Evolutionary conservation across 64 coral and sea anemone genomes (phyloP).

Genomic region (Stichodactyla mertensii): DNA sequence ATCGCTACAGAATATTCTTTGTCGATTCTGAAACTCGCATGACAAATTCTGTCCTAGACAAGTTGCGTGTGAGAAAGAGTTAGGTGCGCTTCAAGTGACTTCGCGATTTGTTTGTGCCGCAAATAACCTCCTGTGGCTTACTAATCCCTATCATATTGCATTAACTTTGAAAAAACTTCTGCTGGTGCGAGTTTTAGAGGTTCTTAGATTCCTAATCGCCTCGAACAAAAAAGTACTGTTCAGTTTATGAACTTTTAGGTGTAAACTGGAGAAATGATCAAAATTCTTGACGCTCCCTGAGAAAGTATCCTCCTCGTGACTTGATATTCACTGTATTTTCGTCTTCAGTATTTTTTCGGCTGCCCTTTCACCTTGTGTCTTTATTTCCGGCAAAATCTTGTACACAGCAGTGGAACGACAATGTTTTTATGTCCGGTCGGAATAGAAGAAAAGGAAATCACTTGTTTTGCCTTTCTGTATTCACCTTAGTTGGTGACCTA

Average conservation of each 20-base stretch:
- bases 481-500: background rate
- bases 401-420: background rate
- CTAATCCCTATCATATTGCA: background rate
- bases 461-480: background rate
- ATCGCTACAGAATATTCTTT: no score
- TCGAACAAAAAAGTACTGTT: background rate
- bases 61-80: background rate
- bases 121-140: background rate
- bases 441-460: background rate
- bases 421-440: background rate
- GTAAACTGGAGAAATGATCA: background rate
- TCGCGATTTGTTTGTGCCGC: background rate
- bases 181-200: background rate
- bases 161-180: background rate
- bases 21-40: no score
- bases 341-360: background rate
- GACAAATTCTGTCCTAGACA: background rate
- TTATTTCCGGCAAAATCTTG: background rate
- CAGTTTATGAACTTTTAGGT: background rate
- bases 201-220: background rate
- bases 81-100: background rate
- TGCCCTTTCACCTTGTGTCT: background rate
- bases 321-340: background rate
- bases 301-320: background rate
- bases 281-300: background rate